Evolutionary conservation across 2,797 vertebrate genomes (phyloP).

Genomic region (Octomys mimax): DNA sequence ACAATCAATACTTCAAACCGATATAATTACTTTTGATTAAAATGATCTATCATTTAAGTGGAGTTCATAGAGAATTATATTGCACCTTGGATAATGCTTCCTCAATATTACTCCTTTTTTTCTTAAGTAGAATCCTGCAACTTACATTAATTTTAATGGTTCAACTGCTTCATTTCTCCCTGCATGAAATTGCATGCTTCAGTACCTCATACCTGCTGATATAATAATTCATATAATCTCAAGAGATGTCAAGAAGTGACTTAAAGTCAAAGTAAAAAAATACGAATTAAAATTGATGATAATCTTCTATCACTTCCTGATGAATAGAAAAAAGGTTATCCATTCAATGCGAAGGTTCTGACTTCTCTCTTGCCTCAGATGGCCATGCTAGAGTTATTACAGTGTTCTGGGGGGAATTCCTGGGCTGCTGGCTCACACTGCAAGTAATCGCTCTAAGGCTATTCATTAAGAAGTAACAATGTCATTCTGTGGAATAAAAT

Average conservation of each 20-base stretch:
- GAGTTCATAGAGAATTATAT: not conserved
- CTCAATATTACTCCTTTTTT: conserved; percentile 38
- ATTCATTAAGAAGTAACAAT: not conserved
- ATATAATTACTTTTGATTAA: conserved; percentile 42
- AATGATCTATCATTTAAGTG: conserved; percentile 28
- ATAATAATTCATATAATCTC: conserved; percentile 68
- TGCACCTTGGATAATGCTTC: not conserved
- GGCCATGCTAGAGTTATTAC: not conserved
- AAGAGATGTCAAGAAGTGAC: conserved; percentile 64
- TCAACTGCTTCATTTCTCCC: conserved; percentile 71
- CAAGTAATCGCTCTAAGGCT: not conserved
- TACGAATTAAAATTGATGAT: conserved; percentile 52
- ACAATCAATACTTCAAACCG: conserved; percentile 33
- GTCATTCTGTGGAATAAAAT: not conserved
- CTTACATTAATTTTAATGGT: conserved; percentile 75
- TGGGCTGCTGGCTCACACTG: not conserved
- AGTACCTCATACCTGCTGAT: conserved; percentile 50
- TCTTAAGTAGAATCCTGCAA: conserved; percentile 68
- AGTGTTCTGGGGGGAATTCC: not conserved
- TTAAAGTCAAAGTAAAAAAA: conserved; percentile 58
- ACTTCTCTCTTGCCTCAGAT: not conserved
- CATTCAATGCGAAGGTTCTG: not conserved
- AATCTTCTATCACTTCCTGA: not conserved
- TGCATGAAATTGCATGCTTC: conserved; percentile 64
- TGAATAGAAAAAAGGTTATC: conserved; percentile 48